Percentiles rank a stretch among this genome's conserved stretches.
These are phyloP conservation scores for Oncorhynchus masou DNA, from an alignment of 2,113 vertebrate genomes.

Conservation along the genomic window DNA sequence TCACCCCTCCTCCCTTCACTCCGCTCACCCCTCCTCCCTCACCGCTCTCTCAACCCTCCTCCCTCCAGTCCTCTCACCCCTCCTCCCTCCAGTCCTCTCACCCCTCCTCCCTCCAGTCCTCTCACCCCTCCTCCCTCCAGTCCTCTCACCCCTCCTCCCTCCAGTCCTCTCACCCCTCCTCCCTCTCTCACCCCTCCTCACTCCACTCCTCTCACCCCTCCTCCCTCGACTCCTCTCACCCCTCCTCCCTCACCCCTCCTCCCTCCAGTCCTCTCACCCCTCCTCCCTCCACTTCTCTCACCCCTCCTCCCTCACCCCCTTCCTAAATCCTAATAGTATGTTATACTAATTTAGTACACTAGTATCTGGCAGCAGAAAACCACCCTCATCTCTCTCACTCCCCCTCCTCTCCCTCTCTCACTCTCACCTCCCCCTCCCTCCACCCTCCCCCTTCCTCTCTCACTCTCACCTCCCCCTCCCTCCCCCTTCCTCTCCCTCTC, in stretches of 20 bases:
- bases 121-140: background rate
- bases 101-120: no score
- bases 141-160: background rate
- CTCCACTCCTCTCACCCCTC: no score
- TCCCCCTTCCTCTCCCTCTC: background rate
- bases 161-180: no score
- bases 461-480: no score
- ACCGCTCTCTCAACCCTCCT: background rate
- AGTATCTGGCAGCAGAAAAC: background rate
- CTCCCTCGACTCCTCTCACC: no score
- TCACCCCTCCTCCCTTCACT: no score
- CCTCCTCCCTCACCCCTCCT: no score
- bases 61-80: background rate
- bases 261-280: no score
- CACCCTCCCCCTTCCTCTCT: no score
- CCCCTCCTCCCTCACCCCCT: background rate
- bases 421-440: no score
- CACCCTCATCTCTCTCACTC: background rate
- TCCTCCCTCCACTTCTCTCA: no score
- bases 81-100: background rate
- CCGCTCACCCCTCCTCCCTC: background rate
- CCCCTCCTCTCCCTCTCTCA: background rate
- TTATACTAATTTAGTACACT: background rate
- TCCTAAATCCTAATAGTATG: background rate
- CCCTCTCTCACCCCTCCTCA: slow-evolving; percentile 1